phyloP scores from a whole-genome alignment of 2,797 vertebrate genomes.

The Takifugu ocellatus region DNA sequence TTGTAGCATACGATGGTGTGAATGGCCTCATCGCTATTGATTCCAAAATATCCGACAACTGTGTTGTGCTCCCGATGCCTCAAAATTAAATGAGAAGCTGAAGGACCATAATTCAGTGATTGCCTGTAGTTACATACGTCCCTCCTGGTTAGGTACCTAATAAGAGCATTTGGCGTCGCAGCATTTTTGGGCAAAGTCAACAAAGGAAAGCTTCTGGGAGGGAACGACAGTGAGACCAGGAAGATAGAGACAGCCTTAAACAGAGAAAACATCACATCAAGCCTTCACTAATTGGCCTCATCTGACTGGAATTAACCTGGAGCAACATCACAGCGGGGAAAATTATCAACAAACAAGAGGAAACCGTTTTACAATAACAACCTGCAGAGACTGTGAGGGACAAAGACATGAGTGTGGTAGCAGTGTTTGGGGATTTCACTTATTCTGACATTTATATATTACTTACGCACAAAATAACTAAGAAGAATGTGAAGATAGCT shows the following conservation, averaged over 20 bases:
- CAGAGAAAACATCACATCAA: conserved; percentile 55
- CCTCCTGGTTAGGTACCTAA: conserved; percentile 60
- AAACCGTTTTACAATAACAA: conserved; percentile 30
- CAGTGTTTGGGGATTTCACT: no score
- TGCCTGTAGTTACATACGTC: conserved; percentile 49
- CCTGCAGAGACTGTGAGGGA: conserved; percentile 32
- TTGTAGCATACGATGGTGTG: neutral
- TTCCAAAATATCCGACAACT: conserved; percentile 33
- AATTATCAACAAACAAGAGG: conserved; percentile 57
- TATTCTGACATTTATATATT: no score
- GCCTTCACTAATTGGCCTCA: conserved; percentile 58
- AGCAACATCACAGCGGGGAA: conserved; percentile 50
- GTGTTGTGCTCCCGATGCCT: conserved; percentile 1
- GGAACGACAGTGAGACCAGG: conserved; percentile 1
- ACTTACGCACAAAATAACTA: conserved; percentile 1
- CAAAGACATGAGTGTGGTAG: no score
- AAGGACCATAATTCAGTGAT: conserved; percentile 37
- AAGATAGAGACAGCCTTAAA: conserved; percentile 47
- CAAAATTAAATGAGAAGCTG: conserved; percentile 40
- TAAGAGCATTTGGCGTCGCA: conserved; percentile 42
- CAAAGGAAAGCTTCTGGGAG: conserved; percentile 48
- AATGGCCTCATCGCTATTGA: conserved; percentile 23
- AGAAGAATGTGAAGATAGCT: no score
- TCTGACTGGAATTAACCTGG: conserved; percentile 54
- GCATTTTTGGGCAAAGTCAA: conserved; percentile 60